Evolutionary conservation across 2,113 vertebrate species (phyloP), one percentile per base, ranked within the genome.

Genomic region (Semicossyphus pulcher): DNA sequence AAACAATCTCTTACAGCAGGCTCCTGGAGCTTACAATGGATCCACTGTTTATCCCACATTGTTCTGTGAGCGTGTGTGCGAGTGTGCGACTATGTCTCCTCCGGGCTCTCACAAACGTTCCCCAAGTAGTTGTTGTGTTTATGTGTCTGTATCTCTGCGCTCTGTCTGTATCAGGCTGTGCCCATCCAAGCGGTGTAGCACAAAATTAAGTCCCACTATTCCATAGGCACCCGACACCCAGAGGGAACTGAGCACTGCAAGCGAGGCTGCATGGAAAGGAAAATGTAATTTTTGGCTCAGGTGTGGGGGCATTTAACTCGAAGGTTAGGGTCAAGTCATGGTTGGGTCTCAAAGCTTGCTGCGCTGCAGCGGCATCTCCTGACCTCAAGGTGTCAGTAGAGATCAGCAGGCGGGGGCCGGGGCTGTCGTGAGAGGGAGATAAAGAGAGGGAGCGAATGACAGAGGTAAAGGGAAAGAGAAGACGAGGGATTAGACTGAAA

Each of bases 331-430:
- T 88, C 78, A 77, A 70, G 39, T 48, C 59, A 8, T 31, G 39
- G 32, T 53, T 34, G 39, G 70, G 52, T 48, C 12, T 62, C 28
- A 21, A 12, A 78, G 23, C 16, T n/a, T n/a, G 45, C 4, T 32
- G 56, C 2, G 7, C 62, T 90, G 88, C 86, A 92, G 81, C 71
- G 49, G 37, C 78, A n/a, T 63, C 15, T 66, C 39, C 59, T 69
- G 71, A 73, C 90, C 94, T 88, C 85, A 64, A 84, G 93, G 91
- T 92, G 93, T 88, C 84, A 92, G 90, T 91, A 86, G 78, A 91
- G 87, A 86, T 92, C 89, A 93, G 73, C 84, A 62, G 86, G 54
- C 72, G 23, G 36, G 76, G 48, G 45, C 5, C 44, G 21, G n/a
- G 32, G 78, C 54, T 39, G 10, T 47, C 48, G n/a, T n/a, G n/a